These are phyloP conservation scores for Myopa testacea DNA, from an alignment of 2,888 invertebrate species.

Conservation along the genomic window DNA sequence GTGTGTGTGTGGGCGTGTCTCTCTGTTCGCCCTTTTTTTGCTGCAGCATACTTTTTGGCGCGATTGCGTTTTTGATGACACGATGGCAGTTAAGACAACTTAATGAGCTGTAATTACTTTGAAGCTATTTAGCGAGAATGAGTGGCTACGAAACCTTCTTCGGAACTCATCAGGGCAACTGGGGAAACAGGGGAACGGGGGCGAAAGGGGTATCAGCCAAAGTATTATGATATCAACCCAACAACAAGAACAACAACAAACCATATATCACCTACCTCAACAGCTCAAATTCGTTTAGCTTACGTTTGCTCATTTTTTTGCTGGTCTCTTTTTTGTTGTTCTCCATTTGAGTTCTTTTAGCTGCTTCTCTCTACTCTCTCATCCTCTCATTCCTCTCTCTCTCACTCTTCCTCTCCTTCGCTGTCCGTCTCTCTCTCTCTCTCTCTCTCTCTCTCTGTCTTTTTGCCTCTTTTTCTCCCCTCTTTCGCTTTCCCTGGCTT, in stretches of 20 bases:
- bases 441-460: no score
- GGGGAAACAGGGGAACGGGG: no score
- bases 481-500: neutral
- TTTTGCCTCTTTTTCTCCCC: no score
- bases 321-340: neutral
- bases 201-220: no score
- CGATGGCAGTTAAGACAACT: conserved; percentile 49
- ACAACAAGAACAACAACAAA: no score
- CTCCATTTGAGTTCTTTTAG: neutral
- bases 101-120: conserved; percentile 54
- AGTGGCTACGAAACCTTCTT: conserved; percentile 9
- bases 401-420: no score
- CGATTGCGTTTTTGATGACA: conserved; percentile 31
- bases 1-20: neutral
- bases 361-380: neutral
- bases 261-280: no score
- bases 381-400: neutral
- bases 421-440: no score
- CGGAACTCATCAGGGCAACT: no score
- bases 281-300: no score
- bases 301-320: no score
- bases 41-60: conserved; percentile 21
- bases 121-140: conserved; percentile 48
- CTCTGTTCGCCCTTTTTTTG: neutral
- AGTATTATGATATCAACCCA: no score